Evolutionary conservation across 2,113 vertebrate species (phyloP), one percentile per base, ranked within the genome.

Genomic region (Mionectes macconnelli): DNA sequence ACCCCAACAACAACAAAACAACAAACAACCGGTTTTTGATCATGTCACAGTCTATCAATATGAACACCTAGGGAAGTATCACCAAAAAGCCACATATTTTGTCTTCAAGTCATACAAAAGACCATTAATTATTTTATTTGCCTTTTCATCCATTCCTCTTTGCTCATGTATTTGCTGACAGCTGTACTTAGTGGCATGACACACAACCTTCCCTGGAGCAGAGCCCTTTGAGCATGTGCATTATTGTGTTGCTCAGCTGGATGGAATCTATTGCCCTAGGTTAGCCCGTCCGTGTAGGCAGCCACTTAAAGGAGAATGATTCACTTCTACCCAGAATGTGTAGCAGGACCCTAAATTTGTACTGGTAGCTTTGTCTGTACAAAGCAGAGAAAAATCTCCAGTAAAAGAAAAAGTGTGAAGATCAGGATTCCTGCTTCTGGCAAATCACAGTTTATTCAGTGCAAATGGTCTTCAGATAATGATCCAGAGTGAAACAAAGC

Each of bases 151-250:
- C 15, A 2, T 84, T 94, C 20, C 7, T 64, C 25, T 81, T 52
- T 60, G n/a, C 33, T 37, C 40, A 42, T 55, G 56, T 59, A 88
- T 25, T 77, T 75, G 74, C 63, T 96, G 89, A 83, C 84, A 97
- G 67, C 79, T 63, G 21, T 68, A 90, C 56, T 93, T 96, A 84
- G 57, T 79, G 92, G 62, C 4, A 5, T 90, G 89, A 49, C 77
- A 77, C 47, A 84, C 66, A 92, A 67, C 60, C 44, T 95, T 83
- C 73, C 84, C 73, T 92, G 49, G 84, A 95, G 93, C 94, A 89
- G 56, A 93, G 49, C 22, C 57, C 77, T 82, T 69, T 84, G 62
- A 93, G 82, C 90, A 73, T 55, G 42, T 59, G 59, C 60, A 8
- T 76, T 90, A 86, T 50, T 88, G 66, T 90, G 76, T 62, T 95